These are phyloP conservation scores for Trematocara nigrifrons DNA, from an alignment of 2,113 vertebrate genomes.

Conservation along the genomic window DNA sequence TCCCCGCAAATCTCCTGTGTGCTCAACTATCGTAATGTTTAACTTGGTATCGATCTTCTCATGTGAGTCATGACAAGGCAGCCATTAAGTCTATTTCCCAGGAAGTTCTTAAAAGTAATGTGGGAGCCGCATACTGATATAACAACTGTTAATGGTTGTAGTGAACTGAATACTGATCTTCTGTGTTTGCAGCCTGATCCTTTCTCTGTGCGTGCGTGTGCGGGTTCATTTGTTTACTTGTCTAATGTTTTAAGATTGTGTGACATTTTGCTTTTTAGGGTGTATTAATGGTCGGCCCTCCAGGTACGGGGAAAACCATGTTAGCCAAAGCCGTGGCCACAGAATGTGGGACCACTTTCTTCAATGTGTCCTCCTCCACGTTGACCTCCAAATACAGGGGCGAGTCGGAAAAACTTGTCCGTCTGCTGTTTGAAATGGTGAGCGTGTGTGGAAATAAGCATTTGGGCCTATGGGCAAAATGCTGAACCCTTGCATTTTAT, in stretches of 20 bases:
- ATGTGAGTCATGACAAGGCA: background rate
- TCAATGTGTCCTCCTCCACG: slow-evolving; percentile 95
- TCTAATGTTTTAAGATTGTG: background rate
- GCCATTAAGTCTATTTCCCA: background rate
- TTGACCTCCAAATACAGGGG: slow-evolving; percentile 97
- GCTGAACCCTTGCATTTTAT: background rate
- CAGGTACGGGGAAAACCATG: slow-evolving; percentile 95
- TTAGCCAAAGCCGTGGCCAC: slow-evolving; percentile 97
- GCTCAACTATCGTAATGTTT: background rate
- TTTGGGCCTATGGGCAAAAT: background rate
- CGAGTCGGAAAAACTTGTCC: slow-evolving; percentile 97
- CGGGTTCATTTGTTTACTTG: background rate
- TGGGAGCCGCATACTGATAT: background rate
- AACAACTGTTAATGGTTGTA: background rate
- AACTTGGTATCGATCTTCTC: background rate
- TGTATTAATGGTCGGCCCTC: slow-evolving; percentile 97
- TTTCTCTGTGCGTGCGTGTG: background rate
- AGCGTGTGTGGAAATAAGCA: background rate
- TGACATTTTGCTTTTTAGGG: slow-evolving; percentile 71
- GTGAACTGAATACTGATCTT: background rate
- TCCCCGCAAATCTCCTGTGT: background rate
- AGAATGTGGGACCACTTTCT: slow-evolving; percentile 97
- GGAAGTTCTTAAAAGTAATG: background rate
- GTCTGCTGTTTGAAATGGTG: slow-evolving; percentile 98
- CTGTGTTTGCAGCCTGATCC: background rate